A percentile compares a stretch with the other conserved stretches of the same genome.
These are phyloP conservation scores for Hypocryptadius cinnamomeus DNA, from an alignment of 2,113 vertebrate species.

Conservation along the genomic window DNA sequence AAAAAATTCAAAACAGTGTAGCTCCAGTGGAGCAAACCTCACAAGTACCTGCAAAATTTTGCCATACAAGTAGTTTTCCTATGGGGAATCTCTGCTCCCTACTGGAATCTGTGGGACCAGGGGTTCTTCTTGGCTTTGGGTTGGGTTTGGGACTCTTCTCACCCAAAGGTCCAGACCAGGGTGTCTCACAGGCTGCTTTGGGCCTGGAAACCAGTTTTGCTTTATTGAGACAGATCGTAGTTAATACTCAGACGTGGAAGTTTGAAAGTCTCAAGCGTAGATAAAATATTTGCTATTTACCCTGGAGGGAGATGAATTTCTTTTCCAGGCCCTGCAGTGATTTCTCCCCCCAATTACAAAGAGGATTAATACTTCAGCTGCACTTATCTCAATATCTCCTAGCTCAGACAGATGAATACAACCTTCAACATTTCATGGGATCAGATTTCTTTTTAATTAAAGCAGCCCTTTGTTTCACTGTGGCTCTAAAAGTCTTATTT, in stretches of 20 bases:
- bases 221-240: neutral
- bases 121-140: neutral
- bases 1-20: neutral
- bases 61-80: neutral
- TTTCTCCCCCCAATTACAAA: neutral
- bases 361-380: neutral
- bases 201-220: neutral
- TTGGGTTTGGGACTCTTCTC: neutral
- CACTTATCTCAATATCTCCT: neutral
- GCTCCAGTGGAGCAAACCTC: neutral
- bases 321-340: neutral
- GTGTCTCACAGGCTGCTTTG: neutral
- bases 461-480: neutral
- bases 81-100: neutral
- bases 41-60: neutral
- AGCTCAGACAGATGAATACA: neutral
- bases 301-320: neutral
- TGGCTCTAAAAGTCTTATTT: neutral
- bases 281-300: neutral
- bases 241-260: neutral
- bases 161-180: neutral
- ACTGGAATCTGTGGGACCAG: neutral
- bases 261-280: neutral
- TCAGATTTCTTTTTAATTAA: slow-evolving; percentile 26
- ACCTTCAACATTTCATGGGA: neutral